These are phyloP conservation scores for Harpalus rubripes DNA, from an alignment of 2,888 invertebrate species.

Conservation along the genomic window DNA sequence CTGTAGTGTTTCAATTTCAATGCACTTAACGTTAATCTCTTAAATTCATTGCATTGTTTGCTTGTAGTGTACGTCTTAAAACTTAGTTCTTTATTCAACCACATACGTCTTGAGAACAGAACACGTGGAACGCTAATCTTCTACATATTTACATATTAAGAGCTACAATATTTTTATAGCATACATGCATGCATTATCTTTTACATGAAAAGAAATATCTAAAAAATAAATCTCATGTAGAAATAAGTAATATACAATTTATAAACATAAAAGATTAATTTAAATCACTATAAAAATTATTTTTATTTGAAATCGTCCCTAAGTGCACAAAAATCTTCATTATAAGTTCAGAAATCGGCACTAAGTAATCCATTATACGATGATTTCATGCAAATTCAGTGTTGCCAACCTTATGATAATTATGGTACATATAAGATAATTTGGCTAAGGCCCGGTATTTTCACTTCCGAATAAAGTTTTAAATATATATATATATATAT, in stretches of 20 bases:
- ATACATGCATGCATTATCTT: background rate
- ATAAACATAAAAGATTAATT: too few species aligned
- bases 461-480: too few species aligned
- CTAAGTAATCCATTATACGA: too few species aligned
- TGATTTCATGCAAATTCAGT: too few species aligned
- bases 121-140: background rate
- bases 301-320: too few species aligned
- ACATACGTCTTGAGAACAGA: background rate
- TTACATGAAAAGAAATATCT: background rate
- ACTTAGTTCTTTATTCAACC: slow-evolving; percentile 2
- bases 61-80: background rate
- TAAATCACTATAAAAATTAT: too few species aligned
- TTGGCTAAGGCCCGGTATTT: too few species aligned
- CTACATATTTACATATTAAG: slow-evolving; percentile 3
- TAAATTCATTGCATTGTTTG: slow-evolving; percentile 23
- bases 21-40: slow-evolving; percentile 23
- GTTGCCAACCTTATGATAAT: too few species aligned
- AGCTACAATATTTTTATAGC: background rate
- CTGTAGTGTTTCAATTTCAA: slow-evolving; percentile 22
- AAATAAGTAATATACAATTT: background rate
- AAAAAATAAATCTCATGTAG: background rate
- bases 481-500: too few species aligned
- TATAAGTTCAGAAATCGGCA: too few species aligned
- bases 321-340: too few species aligned
- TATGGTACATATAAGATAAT: too few species aligned